phyloP scores from a whole-genome alignment of 2,797 vertebrate genomes.

The Pseudomugil tenellus region DNA sequence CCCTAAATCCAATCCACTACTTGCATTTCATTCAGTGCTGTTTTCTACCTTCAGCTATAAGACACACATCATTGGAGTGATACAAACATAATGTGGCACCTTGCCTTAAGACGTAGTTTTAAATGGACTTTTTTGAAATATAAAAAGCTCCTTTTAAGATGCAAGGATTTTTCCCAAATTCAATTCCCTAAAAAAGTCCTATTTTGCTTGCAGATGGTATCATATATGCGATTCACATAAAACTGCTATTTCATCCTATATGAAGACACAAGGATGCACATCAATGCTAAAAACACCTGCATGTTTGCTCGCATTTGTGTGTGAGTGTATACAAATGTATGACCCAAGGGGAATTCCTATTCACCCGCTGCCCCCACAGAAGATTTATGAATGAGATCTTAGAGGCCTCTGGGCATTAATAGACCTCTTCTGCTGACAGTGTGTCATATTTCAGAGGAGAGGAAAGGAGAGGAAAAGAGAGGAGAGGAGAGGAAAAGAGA shows the following conservation, averaged over 20 bases:
- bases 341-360: conserved; percentile 7
- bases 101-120: not conserved
- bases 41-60: conserved; percentile 1
- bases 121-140: not conserved
- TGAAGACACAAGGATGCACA: not conserved
- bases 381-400: conserved; percentile 43
- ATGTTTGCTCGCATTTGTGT: not conserved
- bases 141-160: not conserved
- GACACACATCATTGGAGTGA: not conserved
- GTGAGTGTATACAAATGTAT: not conserved
- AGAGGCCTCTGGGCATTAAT: conserved; percentile 22
- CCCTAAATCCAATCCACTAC: conserved; percentile 16
- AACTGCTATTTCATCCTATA: not conserved
- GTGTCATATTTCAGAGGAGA: conserved; percentile 12
- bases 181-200: not conserved
- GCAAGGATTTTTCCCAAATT: not conserved
- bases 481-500: not conserved
- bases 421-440: conserved; percentile 32
- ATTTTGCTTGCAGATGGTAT: not conserved
- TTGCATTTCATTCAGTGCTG: conserved; percentile 6
- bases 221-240: not conserved
- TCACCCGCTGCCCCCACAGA: conserved; percentile 23
- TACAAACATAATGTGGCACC: not conserved
- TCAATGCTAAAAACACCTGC: not conserved
- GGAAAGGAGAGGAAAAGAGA: not conserved